A percentile compares a stretch with the other conserved stretches of the same genome.
These are phyloP conservation scores for Emmelina monodactyla DNA, from an alignment of 2,888 invertebrate species.

Conservation along the genomic window DNA sequence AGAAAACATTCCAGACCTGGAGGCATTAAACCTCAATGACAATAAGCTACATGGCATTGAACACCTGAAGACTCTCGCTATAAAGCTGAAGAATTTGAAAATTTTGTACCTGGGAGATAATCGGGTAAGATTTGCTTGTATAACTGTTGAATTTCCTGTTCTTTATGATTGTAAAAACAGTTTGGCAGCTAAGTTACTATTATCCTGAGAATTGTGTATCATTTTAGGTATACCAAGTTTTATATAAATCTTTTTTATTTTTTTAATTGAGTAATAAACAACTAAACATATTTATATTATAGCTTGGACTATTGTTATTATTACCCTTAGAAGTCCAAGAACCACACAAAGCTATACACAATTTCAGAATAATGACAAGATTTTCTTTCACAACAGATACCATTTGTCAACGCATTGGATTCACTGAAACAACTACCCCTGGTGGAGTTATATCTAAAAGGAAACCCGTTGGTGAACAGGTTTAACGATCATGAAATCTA, in stretches of 20 bases:
- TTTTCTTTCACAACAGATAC: conserved; percentile 74
- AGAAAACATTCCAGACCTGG: conserved; percentile 83
- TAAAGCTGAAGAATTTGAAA: conserved; percentile 75
- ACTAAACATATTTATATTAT: neutral
- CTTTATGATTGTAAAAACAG: too few relatives aligned
- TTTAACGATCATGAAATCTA: conserved; percentile 79
- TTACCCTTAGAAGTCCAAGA: too few relatives aligned
- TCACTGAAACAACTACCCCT: conserved; percentile 74
- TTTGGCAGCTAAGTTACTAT: too few relatives aligned
- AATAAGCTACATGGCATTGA: conserved; percentile 78
- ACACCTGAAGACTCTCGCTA: conserved; percentile 69
- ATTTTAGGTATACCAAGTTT: neutral
- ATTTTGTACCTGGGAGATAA: conserved; percentile 84
- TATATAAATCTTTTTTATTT: neutral
- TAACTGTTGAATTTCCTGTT: neutral
- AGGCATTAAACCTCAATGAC: conserved; percentile 81
- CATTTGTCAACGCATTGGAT: conserved; percentile 70
- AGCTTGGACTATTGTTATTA: neutral
- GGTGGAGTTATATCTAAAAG: conserved; percentile 78
- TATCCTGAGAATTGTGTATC: neutral
- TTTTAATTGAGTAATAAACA: too few relatives aligned
- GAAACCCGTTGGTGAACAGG: conserved; percentile 82
- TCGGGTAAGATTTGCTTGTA: conserved; percentile 62
- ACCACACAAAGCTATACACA: too few relatives aligned
- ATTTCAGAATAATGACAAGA: too few relatives aligned